Base-by-base conservation (phyloP, 2,797 vertebrate species). In the Pipistrellus pygmaeus region DNA sequence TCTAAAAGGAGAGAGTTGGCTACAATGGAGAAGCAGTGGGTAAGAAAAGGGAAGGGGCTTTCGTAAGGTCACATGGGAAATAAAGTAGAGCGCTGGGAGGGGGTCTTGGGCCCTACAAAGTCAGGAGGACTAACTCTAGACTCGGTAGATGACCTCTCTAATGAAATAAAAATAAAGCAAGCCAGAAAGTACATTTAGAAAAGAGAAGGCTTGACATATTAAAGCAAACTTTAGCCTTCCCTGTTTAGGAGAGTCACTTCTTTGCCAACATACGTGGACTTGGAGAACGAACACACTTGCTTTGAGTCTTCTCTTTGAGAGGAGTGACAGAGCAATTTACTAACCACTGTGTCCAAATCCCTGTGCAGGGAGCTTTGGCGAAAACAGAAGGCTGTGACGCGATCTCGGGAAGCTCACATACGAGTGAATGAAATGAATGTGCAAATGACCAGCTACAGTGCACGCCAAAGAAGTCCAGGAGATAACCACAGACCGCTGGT, bases 271-370 rank as follows among this genome's bases (percentile, higher is more conserved):
- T n/a, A 41, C 35, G 35, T 60, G 41, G 75, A 35, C n/a, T 57
- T 75, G 21, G 57, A 46, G 6, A 55, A 30, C 2, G 25, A 35
- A 62, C 1, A 44, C 0, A 0, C 20, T 53, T 75, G 20, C 72
- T 78, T 66, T 60, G 85, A 77, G n/a, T 51, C n/a, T 85, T 94
- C 18, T 44, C 62, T 64, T 77, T 81, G 15, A 81, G 41, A 88
- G 51, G 20, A 71, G 4, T 18, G 17, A 8, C 12, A 15, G 27
- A 81, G 2, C 20, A 17, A 27, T 55, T 55, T 60, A 20, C 53
- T 30, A 53, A 32, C 66, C 13, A 25, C 32, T 48, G 18, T 8
- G 64, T 32, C 32, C 10, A 78, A 51, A 78, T 57, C n/a, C 32
- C 68, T 46, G 25, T 73, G 20, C 5, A 18, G 27, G 20, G 57